Conservation (phyloP, 1,140 invertebrate species). For the Neodiprion virginianus region DNA sequence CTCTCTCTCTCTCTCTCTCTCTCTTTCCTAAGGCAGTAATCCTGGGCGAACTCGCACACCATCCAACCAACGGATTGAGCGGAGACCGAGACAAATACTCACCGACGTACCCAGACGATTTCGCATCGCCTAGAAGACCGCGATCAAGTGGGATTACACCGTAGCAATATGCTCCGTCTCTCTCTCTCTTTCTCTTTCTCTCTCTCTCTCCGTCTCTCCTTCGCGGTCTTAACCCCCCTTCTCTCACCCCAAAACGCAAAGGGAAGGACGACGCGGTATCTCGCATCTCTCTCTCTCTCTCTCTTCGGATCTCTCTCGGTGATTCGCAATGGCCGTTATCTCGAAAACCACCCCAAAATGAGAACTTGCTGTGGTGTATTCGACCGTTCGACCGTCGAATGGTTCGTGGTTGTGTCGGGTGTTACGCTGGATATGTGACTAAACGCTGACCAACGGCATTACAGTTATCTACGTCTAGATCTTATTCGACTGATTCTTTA, state of each 20-base stretch:
- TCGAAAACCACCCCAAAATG: conserved; percentile 36
- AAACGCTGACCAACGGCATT: conserved; percentile 43
- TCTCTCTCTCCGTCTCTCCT: conserved; percentile 33
- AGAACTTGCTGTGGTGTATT: conserved; percentile 39
- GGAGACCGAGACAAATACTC: conserved; percentile 7
- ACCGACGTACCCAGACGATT: not conserved
- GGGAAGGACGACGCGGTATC: not conserved
- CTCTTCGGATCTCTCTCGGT: not conserved
- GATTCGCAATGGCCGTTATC: conserved; percentile 47
- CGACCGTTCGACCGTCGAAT: conserved; percentile 15
- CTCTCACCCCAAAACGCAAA: not conserved
- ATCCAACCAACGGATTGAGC: conserved; percentile 9
- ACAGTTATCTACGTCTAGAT: conserved; percentile 25
- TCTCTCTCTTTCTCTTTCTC: conserved; percentile 26
- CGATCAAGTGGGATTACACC: conserved; percentile 60
- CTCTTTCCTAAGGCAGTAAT: conserved; percentile 50
- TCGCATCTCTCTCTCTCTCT: not conserved
- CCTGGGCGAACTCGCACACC: conserved; percentile 48
- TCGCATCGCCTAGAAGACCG: conserved; percentile 46
- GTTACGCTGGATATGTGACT: conserved; percentile 32
- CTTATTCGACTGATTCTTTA: no score
- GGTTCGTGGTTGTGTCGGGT: not conserved
- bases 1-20: not conserved
- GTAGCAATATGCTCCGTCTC: conserved; percentile 56
- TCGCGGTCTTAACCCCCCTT: conserved; percentile 27